Conservation (phyloP, 2,888 invertebrate genomes). For the Taenaris catops region DNA sequence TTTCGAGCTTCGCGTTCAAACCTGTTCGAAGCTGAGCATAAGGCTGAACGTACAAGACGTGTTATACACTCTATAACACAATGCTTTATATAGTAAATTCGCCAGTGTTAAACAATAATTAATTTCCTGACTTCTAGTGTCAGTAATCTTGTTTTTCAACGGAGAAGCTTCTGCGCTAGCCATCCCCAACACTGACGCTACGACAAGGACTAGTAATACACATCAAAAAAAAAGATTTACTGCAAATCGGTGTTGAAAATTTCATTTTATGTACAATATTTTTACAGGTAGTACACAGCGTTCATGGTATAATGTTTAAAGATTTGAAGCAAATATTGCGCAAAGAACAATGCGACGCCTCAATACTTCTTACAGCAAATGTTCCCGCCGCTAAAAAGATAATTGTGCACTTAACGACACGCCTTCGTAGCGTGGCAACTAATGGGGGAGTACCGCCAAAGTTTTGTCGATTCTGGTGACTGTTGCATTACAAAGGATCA, state of each 20-base stretch:
- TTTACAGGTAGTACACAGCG: conserved; percentile 95
- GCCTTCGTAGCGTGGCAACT: no score
- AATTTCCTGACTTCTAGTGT: no score
- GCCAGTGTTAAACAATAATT: no score
- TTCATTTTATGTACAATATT: conserved; percentile 6
- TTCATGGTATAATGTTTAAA: conserved; percentile 99
- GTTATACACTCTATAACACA: conserved; percentile 33
- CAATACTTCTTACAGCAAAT: conserved; percentile 97
- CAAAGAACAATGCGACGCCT: conserved; percentile 99
- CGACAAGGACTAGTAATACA: no score
- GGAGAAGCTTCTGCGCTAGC: no score
- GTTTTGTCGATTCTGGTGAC: no score
- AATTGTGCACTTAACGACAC: conserved; percentile 95
- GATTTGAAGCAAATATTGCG: conserved; percentile 98
- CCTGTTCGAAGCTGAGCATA: conserved; percentile 64
- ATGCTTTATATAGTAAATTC: not conserved
- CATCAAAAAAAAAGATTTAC: no score
- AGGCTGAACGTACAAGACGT: conserved; percentile 31
- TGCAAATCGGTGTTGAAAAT: no score
- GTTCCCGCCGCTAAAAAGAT: conserved; percentile 99
- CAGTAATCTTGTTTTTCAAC: no score
- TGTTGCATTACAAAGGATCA: no score
- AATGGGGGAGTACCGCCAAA: no score
- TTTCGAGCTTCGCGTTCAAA: conserved; percentile 61
- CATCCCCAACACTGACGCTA: no score